Evolutionary conservation across 2,113 vertebrate genomes (phyloP).

Genomic region (Platycercus adscitus): DNA sequence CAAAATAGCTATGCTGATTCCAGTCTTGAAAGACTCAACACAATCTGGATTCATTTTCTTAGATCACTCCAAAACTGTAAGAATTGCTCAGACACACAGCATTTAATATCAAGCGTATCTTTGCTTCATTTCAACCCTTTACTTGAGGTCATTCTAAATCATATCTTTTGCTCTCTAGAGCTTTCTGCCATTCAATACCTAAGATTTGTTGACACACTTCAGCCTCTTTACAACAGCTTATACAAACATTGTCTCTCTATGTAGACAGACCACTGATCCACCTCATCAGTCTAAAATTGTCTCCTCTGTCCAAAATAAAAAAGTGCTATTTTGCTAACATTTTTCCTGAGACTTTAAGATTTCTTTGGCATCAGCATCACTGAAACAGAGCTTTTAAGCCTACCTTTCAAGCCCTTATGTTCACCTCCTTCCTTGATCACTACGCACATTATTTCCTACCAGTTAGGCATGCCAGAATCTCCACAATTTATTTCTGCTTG

Average conservation of each 20-base stretch:
- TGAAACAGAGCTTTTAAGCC: neutral
- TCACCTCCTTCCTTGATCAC: neutral
- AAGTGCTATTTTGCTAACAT: neutral
- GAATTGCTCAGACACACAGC: neutral
- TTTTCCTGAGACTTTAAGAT: neutral
- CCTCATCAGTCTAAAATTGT: conserved; percentile 6
- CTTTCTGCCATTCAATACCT: neutral
- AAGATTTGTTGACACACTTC: neutral
- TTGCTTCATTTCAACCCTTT: neutral
- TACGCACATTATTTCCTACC: neutral
- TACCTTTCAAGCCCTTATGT: neutral
- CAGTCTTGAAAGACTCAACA: neutral
- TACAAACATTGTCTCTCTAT: neutral
- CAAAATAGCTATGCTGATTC: neutral
- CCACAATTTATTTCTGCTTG: neutral
- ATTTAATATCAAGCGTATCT: conserved; percentile 1
- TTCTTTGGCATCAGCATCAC: neutral
- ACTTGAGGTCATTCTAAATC: neutral
- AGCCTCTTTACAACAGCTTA: neutral
- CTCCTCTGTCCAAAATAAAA: conserved; percentile 1
- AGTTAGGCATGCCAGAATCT: neutral
- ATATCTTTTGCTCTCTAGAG: neutral
- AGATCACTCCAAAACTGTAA: neutral
- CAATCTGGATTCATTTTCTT: neutral
- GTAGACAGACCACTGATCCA: conserved; percentile 17